Base-by-base conservation (phyloP, 2,797 vertebrate species). In the Poecile montanus region DNA sequence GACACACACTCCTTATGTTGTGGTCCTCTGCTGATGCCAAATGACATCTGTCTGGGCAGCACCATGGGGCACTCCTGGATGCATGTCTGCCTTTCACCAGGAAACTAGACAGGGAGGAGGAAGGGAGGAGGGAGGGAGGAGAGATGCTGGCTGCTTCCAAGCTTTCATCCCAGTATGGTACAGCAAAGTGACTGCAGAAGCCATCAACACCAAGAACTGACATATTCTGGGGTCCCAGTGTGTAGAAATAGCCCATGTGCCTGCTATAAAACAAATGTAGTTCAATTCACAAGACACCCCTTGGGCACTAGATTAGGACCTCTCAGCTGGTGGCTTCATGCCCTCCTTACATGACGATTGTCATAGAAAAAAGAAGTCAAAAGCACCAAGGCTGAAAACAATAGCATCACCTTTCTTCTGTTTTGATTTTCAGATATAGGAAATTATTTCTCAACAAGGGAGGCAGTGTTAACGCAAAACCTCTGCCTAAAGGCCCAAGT, bases 131-230 rank as follows among this genome's bases (percentile, higher is more conserved):
- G 21, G 23, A 88, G 13, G 18, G 12, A 85, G 16, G 13, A 74
- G 45, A 80, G 27, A 7, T 14, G 2, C 16, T 63, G 42, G n/a
- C 18, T 78, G 61, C 13, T 56, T 19, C 57, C 34, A 53, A 60
- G 68, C 13, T 67, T 67, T 74, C 12, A 1, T 32, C 48, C 15
- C 45, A 34, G 7, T 27, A 10, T 17, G n/a, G 16, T n/a, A 34
- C 0, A 0, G 34, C 9, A 29, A 62, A 8, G 3, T 20, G 15
- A 11, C 47, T 70, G 42, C 62, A 78, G 62, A 86, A 67, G 7
- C 5, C 47, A 58, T 7, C 23, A 58, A 38, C 42, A 10, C 11
- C 15, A 9, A 48, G 54, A 94, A 23, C 40, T 30, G 74, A 51
- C 27, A 1, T 16, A 6, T 38, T 78, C 81, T 70, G 40, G 22